Conservation (phyloP, 2,113 vertebrate species). For the Ibidorhyncha struthersii region DNA sequence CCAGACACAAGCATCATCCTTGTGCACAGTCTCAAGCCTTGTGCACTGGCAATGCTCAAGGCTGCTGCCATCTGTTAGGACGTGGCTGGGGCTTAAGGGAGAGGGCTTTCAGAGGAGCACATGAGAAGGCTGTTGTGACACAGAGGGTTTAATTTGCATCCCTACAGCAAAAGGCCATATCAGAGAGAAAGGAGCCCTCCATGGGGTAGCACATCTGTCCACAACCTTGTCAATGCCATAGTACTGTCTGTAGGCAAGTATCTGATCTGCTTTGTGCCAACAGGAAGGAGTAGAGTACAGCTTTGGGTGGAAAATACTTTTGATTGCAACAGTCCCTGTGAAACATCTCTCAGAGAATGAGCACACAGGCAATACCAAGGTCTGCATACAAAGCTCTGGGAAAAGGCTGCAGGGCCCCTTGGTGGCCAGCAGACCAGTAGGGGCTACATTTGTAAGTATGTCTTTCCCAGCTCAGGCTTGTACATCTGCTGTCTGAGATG, state of each 20-base stretch:
- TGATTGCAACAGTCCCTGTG: background rate
- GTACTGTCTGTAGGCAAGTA: background rate
- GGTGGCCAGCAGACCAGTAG: background rate
- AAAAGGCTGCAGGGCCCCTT: background rate
- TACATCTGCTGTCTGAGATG: background rate
- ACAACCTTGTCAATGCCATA: background rate
- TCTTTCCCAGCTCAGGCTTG: background rate
- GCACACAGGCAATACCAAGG: background rate
- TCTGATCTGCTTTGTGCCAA: background rate
- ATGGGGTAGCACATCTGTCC: background rate
- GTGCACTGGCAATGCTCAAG: background rate
- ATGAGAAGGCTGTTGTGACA: background rate
- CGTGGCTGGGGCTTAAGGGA: background rate
- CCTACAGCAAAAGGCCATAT: background rate
- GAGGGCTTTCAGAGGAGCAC: background rate
- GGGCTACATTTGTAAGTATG: background rate
- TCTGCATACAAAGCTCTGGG: background rate
- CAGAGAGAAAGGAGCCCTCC: background rate
- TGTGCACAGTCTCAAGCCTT: background rate
- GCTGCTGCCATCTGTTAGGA: background rate
- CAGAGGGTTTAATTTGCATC: background rate
- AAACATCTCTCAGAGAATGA: fast-evolving
- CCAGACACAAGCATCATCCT: background rate
- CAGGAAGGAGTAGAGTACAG: background rate
- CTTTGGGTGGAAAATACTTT: background rate